A percentile compares a stretch with the other conserved stretches of the same genome.
Conservation (phyloP, 2,113 vertebrate genomes). For the Oreochromis niloticus region DNA sequence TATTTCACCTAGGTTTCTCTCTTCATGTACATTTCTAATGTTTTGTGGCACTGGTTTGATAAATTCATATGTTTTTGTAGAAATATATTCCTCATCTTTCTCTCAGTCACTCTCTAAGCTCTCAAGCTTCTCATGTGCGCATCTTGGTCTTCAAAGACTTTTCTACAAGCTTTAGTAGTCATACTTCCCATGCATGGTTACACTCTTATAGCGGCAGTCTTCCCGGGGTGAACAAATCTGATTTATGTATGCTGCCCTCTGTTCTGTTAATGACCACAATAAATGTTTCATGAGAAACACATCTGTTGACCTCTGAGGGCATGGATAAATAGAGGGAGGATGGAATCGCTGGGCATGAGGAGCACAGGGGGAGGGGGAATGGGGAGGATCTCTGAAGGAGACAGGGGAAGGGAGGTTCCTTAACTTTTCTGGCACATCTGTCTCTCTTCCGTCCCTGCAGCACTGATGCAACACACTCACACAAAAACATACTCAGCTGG, state of each 20-base stretch:
- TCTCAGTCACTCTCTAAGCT: not conserved
- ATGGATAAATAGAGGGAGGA: not conserved
- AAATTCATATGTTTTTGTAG: not conserved
- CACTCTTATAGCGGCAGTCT: not conserved
- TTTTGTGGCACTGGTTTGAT: not conserved
- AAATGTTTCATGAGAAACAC: slow-evolving; percentile 25
- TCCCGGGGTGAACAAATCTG: not conserved
- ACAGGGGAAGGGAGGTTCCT: slow-evolving; percentile 9
- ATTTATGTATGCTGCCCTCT: not conserved
- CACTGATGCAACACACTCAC: slow-evolving; percentile 10
- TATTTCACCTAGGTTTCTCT: not conserved
- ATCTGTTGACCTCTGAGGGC: not conserved
- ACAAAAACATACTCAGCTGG: slow-evolving; percentile 19
- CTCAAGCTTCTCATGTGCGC: not conserved
- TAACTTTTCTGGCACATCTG: slow-evolving; percentile 29
- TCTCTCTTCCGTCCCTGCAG: slow-evolving; percentile 29
- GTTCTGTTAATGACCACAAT: not conserved
- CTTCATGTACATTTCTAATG: not conserved
- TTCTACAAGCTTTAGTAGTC: not conserved
- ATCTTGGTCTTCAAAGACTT: not conserved
- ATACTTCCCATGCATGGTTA: not conserved
- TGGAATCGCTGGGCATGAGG: not conserved
- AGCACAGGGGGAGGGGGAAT: not conserved
- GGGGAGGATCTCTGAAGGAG: not conserved
- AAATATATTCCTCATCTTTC: not conserved